Percentiles rank a stretch among this genome's conserved stretches.
Conservation (phyloP, 2,888 invertebrate species). For the Plusia festucae region DNA sequence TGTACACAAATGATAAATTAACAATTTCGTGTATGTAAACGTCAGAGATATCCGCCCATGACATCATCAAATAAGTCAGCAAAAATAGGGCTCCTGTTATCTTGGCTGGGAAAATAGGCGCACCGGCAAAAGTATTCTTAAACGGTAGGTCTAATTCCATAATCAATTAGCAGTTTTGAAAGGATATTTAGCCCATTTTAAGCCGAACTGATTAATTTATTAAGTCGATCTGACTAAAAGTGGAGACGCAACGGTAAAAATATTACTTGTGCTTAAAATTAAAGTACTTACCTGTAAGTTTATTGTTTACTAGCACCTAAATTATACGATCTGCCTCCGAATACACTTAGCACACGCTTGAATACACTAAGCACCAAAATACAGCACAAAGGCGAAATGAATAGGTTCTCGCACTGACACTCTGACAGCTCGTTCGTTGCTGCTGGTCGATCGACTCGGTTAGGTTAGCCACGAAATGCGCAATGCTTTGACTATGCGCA, state of each 20-base stretch:
- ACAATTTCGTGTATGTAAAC: conserved; percentile 37
- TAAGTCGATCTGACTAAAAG: neutral
- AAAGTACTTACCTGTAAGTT: conserved; percentile 77
- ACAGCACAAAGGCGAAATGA: conserved; percentile 78
- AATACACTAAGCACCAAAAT: conserved; percentile 83
- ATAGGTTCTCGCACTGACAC: conserved; percentile 80
- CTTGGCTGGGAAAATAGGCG: conserved; percentile 16
- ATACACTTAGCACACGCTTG: conserved; percentile 78
- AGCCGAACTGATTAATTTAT: neutral
- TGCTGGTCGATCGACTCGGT: conserved; percentile 80
- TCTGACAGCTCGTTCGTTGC: conserved; percentile 71
- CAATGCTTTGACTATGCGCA: conserved; percentile 89
- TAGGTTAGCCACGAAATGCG: conserved; percentile 86
- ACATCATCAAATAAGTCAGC: conserved; percentile 67
- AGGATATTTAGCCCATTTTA: neutral
- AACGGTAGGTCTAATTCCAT: neutral
- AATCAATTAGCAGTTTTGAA: neutral
- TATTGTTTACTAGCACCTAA: conserved; percentile 74
- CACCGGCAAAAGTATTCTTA: conserved; percentile 29
- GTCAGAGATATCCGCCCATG: conserved; percentile 68
- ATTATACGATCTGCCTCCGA: conserved; percentile 72
- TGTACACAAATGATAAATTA: conserved; percentile 36
- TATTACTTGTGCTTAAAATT: conserved; percentile 1
- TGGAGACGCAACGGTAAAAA: neutral
- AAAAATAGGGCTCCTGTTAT: conserved; percentile 14